A percentile compares a stretch with the other conserved stretches of the same genome.
Conservation (phyloP, 2,113 vertebrate genomes). For the Sphaerodactylus townsendi region DNA sequence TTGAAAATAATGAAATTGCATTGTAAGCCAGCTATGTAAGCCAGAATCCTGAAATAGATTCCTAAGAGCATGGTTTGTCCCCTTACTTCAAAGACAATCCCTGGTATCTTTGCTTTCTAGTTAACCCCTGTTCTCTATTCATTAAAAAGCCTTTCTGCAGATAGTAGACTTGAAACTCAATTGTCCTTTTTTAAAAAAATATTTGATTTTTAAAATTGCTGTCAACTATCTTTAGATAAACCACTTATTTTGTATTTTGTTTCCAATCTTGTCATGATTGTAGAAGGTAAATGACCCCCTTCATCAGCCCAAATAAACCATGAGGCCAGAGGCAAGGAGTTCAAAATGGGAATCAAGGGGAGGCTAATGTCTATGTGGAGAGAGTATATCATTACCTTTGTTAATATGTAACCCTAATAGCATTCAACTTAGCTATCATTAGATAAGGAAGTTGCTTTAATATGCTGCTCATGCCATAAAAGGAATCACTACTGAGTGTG, state of each 20-base stretch:
- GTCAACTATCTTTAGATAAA: slow-evolving; percentile 2
- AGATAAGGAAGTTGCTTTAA: slow-evolving; percentile 74
- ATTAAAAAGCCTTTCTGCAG: background rate
- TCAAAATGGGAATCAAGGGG: slow-evolving; percentile 59
- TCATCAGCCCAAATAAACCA: background rate
- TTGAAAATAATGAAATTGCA: background rate
- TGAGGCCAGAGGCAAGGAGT: slow-evolving; percentile 38
- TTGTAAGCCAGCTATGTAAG: background rate
- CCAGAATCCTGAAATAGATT: background rate
- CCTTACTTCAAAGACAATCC: background rate
- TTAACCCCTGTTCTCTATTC: background rate
- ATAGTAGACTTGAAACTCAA: background rate
- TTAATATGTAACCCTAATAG: slow-evolving; percentile 73
- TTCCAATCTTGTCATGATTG: slow-evolving; percentile 20
- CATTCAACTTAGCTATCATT: slow-evolving; percentile 62
- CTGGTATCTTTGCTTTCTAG: slow-evolving; percentile 10
- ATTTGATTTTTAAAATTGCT: slow-evolving; percentile 10
- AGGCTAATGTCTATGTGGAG: slow-evolving; percentile 52
- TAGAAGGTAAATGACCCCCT: slow-evolving; percentile 26
- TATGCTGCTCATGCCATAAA: slow-evolving; percentile 59
- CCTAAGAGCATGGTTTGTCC: background rate
- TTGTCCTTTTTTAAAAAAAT: background rate
- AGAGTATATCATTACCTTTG: slow-evolving; percentile 55
- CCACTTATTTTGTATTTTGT: background rate
- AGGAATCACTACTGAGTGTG: slow-evolving; percentile 36